Base-by-base conservation (phyloP, 2,113 vertebrate species). In the Macquaria ambigua region DNA sequence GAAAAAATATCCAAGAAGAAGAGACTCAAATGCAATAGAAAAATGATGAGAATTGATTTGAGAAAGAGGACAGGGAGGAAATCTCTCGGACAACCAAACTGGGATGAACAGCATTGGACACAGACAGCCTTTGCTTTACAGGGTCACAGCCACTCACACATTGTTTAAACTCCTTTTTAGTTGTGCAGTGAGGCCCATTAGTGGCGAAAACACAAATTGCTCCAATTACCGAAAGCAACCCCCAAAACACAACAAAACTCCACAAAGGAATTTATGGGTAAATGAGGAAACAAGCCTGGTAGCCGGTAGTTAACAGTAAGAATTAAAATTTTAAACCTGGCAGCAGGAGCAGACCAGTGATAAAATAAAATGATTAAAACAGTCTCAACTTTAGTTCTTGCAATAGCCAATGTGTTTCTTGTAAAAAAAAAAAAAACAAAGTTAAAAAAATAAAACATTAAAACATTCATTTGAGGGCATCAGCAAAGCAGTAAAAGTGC, bases 171-270 rank as follows among this genome's bases (percentile, higher is more conserved):
- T 23, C 1, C 20, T 56, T 61, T 37, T 37, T 48, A 46, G 25
- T 37, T 37, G 34, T 62, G 23, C 46, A 31, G 34, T 18, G 46
- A 62, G 7, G 28, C 68, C 68, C 53, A 62, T 63, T 69, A 80
- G 52, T 14, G 25, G 31, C 14, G 21, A 79, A 88, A 84, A 59
- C 4, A 46, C 50, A 46, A 66, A 46, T 53, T 28, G 21, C 73
- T 68, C 37, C 31, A 66, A 43, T 66, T 46, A 58, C 25, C 1
- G 23, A 74, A 31, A 41, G 53, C 15, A 59, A 71, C 31, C 16
- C n/a, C 20, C 25, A 71, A 77, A 78, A 37, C 58, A 41, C 23
- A 58, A 58, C 25, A 31, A 64, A 63, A 78, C 11, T 34, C 3
- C 1, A 43, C 18, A 34, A 48, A 31, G 15, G 1, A 34, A 67